Evolutionary conservation across 2,113 vertebrate species (phyloP).

Genomic region (Argyrosomus japonicus): DNA sequence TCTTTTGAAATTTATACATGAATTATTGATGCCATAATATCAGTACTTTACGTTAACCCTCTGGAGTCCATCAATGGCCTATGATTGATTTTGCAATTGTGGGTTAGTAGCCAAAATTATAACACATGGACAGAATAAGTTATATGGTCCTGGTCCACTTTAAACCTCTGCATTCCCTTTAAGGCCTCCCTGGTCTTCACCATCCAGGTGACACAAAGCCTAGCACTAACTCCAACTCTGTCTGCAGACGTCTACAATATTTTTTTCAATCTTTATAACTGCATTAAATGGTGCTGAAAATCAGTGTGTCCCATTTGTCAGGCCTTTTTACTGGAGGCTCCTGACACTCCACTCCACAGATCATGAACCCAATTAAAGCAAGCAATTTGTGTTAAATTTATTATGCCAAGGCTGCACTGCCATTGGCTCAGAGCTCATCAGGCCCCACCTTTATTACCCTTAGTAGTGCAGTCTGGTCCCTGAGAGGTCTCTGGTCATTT

Average conservation of each 20-base stretch:
- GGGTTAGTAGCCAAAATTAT: background rate
- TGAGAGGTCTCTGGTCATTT: conserved; percentile 67
- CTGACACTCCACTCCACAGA: conserved; percentile 78
- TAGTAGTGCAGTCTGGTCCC: conserved; percentile 48
- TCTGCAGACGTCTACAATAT: conserved; percentile 67
- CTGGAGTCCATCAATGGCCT: no score
- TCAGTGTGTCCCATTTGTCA: conserved; percentile 76
- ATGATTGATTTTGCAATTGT: no score
- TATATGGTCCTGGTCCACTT: background rate
- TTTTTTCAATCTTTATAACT: conserved; percentile 78
- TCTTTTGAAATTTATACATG: background rate
- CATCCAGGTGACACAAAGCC: conserved; percentile 55
- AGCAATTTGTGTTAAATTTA: conserved; percentile 83
- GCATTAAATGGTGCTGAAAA: conserved; percentile 69
- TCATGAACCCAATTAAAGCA: conserved; percentile 84
- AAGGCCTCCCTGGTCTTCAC: conserved; percentile 36
- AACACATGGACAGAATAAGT: background rate
- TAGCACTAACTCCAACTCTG: conserved; percentile 65
- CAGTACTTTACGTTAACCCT: background rate
- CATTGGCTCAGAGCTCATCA: conserved; percentile 72
- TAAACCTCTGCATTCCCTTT: conserved; percentile 46
- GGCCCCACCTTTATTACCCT: conserved; percentile 69
- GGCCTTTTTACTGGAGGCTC: conserved; percentile 76
- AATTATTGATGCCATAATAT: background rate
- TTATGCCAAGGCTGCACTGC: conserved; percentile 43